Evolutionary conservation across 2,888 invertebrate genomes (phyloP).

Genomic region (Neocrepidodera transversa): DNA sequence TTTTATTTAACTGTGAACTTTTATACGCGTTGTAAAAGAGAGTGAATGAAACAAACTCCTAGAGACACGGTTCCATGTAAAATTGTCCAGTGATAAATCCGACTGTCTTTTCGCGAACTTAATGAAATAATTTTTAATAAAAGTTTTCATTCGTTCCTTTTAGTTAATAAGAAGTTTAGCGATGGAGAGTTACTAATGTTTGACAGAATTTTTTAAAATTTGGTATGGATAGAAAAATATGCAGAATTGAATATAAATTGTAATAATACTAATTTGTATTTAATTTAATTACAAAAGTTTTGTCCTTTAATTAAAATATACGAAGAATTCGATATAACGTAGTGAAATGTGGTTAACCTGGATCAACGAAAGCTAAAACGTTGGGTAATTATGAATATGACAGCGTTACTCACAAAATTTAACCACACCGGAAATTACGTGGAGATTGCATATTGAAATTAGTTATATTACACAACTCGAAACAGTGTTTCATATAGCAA

Average conservation of each 20-base stretch:
- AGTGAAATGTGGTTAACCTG: slow-evolving; percentile 9
- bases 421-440: slow-evolving; percentile 22
- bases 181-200: background rate
- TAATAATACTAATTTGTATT: too few relatives aligned
- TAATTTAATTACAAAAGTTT: too few relatives aligned
- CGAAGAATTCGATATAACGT: background rate
- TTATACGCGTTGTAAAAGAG: slow-evolving; percentile 29
- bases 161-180: slow-evolving; percentile 14
- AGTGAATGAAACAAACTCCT: slow-evolving; percentile 29
- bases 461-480: background rate
- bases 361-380: slow-evolving; percentile 1
- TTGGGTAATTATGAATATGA: slow-evolving; percentile 17
- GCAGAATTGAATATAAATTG: too few relatives aligned
- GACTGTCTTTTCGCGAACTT: slow-evolving; percentile 15
- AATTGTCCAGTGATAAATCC: slow-evolving; percentile 26
- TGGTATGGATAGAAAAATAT: too few relatives aligned
- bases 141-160: slow-evolving; percentile 16
- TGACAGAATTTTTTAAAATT: too few relatives aligned
- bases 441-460: slow-evolving; percentile 13
- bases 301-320: background rate
- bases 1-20: slow-evolving; percentile 30
- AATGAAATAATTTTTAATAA: slow-evolving; percentile 27
- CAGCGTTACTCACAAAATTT: slow-evolving; percentile 13
- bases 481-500: too few relatives aligned
- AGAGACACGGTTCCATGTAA: slow-evolving; percentile 24